Evolutionary conservation across 1,140 invertebrate genomes (phyloP), one percentile per base, ranked within the genome.

Genomic region (Orchestia grillus): DNA sequence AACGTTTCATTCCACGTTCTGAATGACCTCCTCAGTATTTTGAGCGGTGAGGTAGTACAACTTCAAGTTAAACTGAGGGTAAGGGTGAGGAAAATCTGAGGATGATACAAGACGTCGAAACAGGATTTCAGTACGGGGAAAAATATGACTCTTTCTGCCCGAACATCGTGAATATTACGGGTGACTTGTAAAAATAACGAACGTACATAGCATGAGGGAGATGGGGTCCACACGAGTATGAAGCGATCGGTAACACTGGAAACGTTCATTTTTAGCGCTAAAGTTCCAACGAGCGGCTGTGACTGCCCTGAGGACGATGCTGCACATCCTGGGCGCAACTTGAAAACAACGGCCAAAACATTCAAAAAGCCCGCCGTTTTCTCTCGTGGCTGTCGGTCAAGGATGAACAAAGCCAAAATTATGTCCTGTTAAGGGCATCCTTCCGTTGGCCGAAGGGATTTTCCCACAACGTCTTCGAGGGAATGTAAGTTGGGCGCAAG

Each of bases 361-460:
- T 77, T 77, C 62, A 53, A 77, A 77, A 3, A 15, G 11, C 62
- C 62, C 28, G 62, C 62, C 62, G 62, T 77, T 77, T 77, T 77
- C 1, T 15, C 62, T 77, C 36, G 28, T 77, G 62, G 62, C 62
- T 77, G 62, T 28, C 62, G 62, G 62, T 77, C 62, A 77, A 77
- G 28, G 62, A 77, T 77, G 62, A 77, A 77, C 62, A 77, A 77
- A 77, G 62, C 62, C 62, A 77, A 77, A 77, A 77, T 77, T 77
- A 36, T 36, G 28, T 77, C 62, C 62, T 77, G 62, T 77, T 77
- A 77, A 77, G 62, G 62, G 62, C 62, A 77, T 77, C 62, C 62
- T 77, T 77, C 62, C 62, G 62, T 28, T 36, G 62, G 62, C 62
- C 62, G 62, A 77, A 77, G 62, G 62, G 62, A 77, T 77, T 77